Evolutionary conservation across 1,140 invertebrate genomes (phyloP), one percentile per base, ranked within the genome.

Genomic region (Drosophila varians): DNA sequence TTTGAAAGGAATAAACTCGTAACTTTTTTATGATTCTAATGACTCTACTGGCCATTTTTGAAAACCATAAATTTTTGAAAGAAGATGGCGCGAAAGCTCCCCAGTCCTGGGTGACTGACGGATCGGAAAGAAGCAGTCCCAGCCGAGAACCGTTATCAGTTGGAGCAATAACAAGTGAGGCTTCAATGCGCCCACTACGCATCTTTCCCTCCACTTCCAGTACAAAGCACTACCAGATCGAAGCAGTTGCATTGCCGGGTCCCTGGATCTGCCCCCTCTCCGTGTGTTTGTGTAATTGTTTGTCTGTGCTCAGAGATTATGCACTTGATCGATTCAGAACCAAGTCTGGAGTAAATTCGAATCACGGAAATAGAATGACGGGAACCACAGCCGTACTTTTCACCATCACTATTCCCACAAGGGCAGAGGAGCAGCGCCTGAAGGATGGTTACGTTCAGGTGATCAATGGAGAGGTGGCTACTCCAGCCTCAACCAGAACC

Each of bases 341-440:
- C 49, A 38, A 40, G 58, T 21, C 12, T 46, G 16, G 34, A 12
- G 55, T 46, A 18, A 47, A 52, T 25, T 52, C 9, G 47, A 19
- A 25, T 5, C 4, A 11, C 7, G 21, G 14, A 31, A 45, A 56
- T n/a, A 25, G 25, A 57, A 84, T 84, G 80, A 60, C 62, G 43
- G 77, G 74, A 26, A 64, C 64, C 3, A 68, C 90, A 0, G 79
- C 91, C 12, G 91, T 91, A 7, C 70, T 92, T n/a, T 91, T 92
- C 53, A 77, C 91, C n/a, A 83, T 92, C 18, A 90, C 84, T 12
- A 91, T 92, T 23, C 91, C 91, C 26, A 91, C 90, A 0, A 89
- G 79, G 26, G 38, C n/a, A 0, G 78, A 91, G 42, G 90, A 91
- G 47, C 58, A 87, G 31, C 70, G 75, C 18, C 54, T 89, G 5